phyloP scores from a whole-genome alignment of 2,113 vertebrate species.

The Ovis aries region ARS-UI_Ramb_v3.0 NC_056078.1:8350001-8350500 shows the following conservation, averaged over 20 bases:
- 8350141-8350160: background rate
- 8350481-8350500: background rate
- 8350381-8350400: background rate
- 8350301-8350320: background rate
- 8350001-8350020: background rate
- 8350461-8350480: background rate
- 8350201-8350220: background rate
- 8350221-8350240: background rate
- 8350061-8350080: background rate
- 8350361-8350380: background rate
- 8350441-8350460: background rate
- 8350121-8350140: background rate
- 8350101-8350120: background rate
- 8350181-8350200: background rate
- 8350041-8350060: background rate
- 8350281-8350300: background rate
- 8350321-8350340: background rate
- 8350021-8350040: background rate
- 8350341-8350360: background rate
- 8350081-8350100: background rate
- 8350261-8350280: background rate
- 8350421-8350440: background rate
- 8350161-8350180: background rate
- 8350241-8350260: background rate
- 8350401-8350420: background rate